Percentiles rank a stretch among this genome's conserved stretches.
phyloP scores from a whole-genome alignment of 2,888 invertebrate genomes.

The Osmoderma eremita region DNA sequence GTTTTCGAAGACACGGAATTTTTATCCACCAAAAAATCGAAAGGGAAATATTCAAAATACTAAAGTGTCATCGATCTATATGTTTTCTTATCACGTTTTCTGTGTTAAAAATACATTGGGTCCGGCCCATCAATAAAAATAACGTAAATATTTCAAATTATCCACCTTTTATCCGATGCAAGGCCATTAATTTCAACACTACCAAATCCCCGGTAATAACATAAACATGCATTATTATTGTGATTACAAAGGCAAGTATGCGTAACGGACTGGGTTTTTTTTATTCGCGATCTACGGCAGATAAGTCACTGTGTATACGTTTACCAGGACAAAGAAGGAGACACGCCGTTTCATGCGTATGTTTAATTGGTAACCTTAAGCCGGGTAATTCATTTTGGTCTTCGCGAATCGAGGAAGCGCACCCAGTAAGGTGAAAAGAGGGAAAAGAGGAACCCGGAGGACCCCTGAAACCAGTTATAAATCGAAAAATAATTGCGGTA shows the following conservation, averaged over 20 bases:
- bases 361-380: conserved; percentile 32
- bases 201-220: background rate
- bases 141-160: background rate
- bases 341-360: conserved; percentile 1
- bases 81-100: too few species aligned
- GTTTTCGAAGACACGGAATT: too few species aligned
- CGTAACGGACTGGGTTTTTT: background rate
- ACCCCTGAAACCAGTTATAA: conserved; percentile 38
- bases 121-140: background rate
- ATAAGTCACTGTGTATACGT: background rate
- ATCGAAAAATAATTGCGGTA: conserved; percentile 44
- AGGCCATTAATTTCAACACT: conserved; percentile 4
- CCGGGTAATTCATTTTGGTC: conserved; percentile 23
- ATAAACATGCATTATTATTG: conserved; percentile 17
- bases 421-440: background rate
- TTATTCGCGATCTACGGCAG: background rate
- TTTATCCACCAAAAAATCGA: too few species aligned
- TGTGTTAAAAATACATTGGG: too few species aligned
- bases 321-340: background rate
- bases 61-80: too few species aligned
- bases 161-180: background rate
- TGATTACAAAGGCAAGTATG: conserved; percentile 6
- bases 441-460: background rate
- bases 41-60: too few species aligned
- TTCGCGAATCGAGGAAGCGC: background rate